Conservation (phyloP, 2,113 vertebrate species). For the Thunnus thynnus region DNA sequence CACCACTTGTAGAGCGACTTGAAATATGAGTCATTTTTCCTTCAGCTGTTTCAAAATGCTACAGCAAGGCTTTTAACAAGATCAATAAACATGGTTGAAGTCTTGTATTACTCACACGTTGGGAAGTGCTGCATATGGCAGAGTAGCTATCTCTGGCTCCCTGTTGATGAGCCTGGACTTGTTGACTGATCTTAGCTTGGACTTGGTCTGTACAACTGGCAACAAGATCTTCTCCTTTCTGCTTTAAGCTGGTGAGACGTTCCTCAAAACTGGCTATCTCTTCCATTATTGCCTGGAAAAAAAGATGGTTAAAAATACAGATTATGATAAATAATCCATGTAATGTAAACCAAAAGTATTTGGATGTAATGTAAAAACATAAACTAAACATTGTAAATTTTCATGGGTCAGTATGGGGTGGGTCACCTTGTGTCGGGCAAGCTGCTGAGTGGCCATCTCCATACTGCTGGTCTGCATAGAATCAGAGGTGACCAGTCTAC, state of each 20-base stretch:
- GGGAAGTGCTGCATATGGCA: constrained; percentile 95
- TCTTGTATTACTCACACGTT: constrained; percentile 88
- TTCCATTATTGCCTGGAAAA: constrained; percentile 95
- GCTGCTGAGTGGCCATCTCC: constrained; percentile 93
- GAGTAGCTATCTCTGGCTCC: constrained; percentile 95
- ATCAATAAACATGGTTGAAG: neutral
- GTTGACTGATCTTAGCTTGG: constrained; percentile 92
- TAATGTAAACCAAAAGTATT: neutral
- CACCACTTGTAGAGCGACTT: no score
- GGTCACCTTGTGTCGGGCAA: constrained; percentile 95
- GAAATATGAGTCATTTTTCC: neutral
- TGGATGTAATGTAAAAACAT: neutral
- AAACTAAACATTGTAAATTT: neutral
- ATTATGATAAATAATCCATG: no score
- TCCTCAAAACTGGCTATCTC: constrained; percentile 96
- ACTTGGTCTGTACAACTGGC: constrained; percentile 90
- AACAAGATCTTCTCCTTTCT: constrained; percentile 90
- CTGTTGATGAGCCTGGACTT: constrained; percentile 90
- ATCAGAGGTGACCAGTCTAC: constrained; percentile 90
- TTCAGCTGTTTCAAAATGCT: no score
- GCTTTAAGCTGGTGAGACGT: constrained; percentile 88
- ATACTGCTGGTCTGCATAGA: constrained; percentile 90
- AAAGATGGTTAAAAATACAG: neutral
- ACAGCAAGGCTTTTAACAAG: no score
- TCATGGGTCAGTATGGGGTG: neutral